Conservation (phyloP, 2,888 invertebrate species). For the Beris morrisii region DNA sequence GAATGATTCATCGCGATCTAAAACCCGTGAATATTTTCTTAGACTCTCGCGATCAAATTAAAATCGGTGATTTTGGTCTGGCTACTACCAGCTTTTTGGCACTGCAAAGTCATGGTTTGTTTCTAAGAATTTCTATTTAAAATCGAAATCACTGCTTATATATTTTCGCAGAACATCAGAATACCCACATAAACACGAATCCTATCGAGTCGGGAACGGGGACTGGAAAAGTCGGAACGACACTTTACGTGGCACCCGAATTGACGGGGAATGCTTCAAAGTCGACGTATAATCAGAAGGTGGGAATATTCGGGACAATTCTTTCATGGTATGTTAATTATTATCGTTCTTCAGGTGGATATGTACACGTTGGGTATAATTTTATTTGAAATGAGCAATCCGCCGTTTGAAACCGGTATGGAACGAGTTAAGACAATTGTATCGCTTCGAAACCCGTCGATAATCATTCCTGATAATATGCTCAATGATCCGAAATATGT, state of each 20-base stretch:
- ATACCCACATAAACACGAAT: constrained; percentile 9
- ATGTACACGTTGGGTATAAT: constrained; percentile 88
- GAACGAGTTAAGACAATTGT: constrained; percentile 80
- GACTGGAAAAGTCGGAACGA: constrained; percentile 90
- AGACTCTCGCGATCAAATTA: constrained; percentile 88
- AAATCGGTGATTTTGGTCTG: constrained; percentile 97
- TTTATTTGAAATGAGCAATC: constrained; percentile 93
- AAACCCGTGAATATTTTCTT: constrained; percentile 94
- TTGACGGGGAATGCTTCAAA: constrained; percentile 69
- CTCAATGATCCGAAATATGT: constrained; percentile 49
- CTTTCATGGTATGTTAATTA: not conserved
- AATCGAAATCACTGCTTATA: constrained; percentile 1
- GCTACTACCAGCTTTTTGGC: constrained; percentile 77
- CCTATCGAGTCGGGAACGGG: constrained; percentile 53
- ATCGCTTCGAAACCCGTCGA: constrained; percentile 69
- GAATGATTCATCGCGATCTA: constrained; percentile 82
- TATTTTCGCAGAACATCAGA: constrained; percentile 19
- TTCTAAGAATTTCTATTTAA: constrained; percentile 39
- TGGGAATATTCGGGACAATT: constrained; percentile 61
- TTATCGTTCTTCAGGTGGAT: constrained; percentile 55
- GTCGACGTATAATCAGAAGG: constrained; percentile 84
- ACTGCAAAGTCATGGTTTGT: constrained; percentile 48
- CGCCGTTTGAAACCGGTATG: constrained; percentile 82
- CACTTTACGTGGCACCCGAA: constrained; percentile 94
- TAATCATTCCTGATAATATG: constrained; percentile 73